These are phyloP conservation scores for Alitta virens DNA, from an alignment of 2,888 invertebrate species.

Conservation along the genomic window DNA sequence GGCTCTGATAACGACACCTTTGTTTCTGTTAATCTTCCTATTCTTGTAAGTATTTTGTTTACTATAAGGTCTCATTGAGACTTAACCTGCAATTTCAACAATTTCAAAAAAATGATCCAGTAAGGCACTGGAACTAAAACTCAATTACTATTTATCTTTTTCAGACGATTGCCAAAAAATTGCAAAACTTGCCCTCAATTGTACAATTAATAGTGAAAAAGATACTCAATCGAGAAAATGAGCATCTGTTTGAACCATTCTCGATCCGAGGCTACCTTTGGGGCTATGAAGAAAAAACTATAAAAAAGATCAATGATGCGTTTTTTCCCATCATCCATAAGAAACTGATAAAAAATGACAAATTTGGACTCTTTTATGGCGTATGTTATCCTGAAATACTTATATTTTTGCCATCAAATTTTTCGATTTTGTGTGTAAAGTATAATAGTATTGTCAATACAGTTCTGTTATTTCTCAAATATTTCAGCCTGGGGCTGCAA, in stretches of 20 bases:
- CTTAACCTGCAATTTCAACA: not conserved
- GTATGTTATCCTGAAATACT: too few species aligned
- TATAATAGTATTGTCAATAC: too few species aligned
- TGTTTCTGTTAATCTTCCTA: not conserved
- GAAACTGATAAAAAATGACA: not conserved
- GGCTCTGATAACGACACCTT: not conserved
- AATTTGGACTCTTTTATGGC: not conserved
- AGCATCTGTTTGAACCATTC: not conserved
- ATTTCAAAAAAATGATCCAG: not conserved
- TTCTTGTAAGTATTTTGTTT: not conserved
- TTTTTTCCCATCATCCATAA: not conserved
- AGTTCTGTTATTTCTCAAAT: too few species aligned
- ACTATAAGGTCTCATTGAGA: not conserved
- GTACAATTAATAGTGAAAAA: not conserved
- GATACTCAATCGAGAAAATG: not conserved
- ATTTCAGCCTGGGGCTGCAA: too few species aligned
- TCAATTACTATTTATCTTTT: not conserved
- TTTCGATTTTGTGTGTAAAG: too few species aligned
- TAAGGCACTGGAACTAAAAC: not conserved
- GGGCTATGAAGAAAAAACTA: not conserved
- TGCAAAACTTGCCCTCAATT: not conserved
- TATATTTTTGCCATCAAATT: too few species aligned
- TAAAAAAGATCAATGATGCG: not conserved
- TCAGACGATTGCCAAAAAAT: not conserved
- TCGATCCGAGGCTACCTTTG: not conserved